Base-by-base conservation (phyloP, 2,797 vertebrate species). In the Manis crassicaudata region DNA sequence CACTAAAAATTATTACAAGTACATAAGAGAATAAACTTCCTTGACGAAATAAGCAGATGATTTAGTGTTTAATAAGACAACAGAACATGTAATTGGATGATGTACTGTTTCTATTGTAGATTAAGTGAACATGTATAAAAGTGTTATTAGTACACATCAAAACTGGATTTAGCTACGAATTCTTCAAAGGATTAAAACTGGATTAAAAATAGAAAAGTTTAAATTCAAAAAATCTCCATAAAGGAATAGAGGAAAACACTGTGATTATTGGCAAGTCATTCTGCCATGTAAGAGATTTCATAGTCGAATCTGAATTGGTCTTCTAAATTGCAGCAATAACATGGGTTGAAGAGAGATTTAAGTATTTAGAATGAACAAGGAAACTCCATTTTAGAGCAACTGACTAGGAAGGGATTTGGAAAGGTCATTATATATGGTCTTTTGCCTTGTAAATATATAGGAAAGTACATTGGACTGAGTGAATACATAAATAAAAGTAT, bases 1-100 rank as follows among this genome's bases (percentile, higher is more conserved):
- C 92, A 96, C 77, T 95, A 91, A 97, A 93, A 96, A 80, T 87
- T 94, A 92, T 92, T 94, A 37, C 84, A 94, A 96, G 95, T 96
- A 76, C 46, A 76, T 95, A 93, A 23, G 58, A 83, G 85, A 96
- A 92, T 82, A 96, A 83, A 90, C 52, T 88, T 88, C 17, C 62
- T 88, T 83, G 77, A 97, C 95, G 90, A 92, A 95, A 96, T 82
- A 94, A 95, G 50, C 50, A 73, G 73, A 91, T 95, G 88, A 90
- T 72, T 80, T 79, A 63, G 35, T 83, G n/a, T 90, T 58, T 94
- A 86, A 65, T 16, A 92, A 94, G 73, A 92, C 62, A 95, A 92
- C 35, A 63, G 58, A 80, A 92, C 43, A 54, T 86, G 46, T 96
- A 94, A 96, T 87, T 95, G 77, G 79, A 75, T 94, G 88, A 95